A percentile compares a stretch with the other conserved stretches of the same genome.
phyloP scores from a whole-genome alignment of 2,888 invertebrate genomes.

The Flabesymbios commensalis region DNA sequence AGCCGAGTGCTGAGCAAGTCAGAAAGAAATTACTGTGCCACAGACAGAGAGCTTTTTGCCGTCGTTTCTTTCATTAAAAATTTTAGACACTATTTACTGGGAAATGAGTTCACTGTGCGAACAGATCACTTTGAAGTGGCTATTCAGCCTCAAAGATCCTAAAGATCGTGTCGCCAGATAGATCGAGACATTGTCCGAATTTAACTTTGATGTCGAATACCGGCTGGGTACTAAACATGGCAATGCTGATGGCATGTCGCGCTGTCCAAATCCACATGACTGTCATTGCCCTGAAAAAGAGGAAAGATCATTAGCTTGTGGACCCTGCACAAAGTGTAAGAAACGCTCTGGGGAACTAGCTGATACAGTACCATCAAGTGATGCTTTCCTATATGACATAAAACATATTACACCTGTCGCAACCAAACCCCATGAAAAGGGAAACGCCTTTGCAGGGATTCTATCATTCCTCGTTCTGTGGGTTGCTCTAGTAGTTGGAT shows the following conservation, averaged over 20 bases:
- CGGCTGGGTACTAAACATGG: background rate
- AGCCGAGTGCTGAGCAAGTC: background rate
- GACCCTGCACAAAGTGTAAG: conserved; percentile 6
- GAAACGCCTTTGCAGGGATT: no score
- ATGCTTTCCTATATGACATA: no score
- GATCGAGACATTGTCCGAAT: background rate
- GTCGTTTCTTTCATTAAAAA: conserved; percentile 15
- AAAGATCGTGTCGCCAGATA: no score
- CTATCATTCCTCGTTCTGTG: no score
- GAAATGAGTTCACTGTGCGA: background rate
- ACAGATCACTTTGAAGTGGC: background rate
- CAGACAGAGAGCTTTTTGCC: conserved; percentile 24
- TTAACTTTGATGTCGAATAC: background rate
- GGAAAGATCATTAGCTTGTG: background rate
- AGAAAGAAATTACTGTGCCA: background rate
- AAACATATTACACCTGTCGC: no score
- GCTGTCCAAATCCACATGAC: background rate
- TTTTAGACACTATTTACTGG: conserved; percentile 10
- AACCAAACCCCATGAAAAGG: no score
- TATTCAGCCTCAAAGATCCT: conserved; percentile 9
- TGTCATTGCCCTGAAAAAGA: background rate
- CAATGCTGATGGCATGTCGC: background rate
- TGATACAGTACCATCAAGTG: no score
- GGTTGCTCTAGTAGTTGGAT: no score
- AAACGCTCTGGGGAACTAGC: background rate